phyloP scores from a whole-genome alignment of 2,888 invertebrate genomes.

The Entomobrya multifasciata region DNA sequence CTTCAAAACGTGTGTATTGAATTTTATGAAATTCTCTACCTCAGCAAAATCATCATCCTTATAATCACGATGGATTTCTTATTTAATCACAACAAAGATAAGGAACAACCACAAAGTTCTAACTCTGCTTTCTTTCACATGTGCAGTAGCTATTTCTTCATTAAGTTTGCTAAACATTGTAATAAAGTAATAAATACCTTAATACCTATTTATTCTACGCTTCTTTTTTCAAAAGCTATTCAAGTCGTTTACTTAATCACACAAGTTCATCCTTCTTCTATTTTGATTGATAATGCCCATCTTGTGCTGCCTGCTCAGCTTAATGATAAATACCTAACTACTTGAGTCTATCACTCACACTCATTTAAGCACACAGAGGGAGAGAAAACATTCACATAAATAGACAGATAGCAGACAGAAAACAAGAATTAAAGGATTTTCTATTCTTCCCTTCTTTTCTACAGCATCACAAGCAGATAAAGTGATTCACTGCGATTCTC shows the following conservation, averaged over 20 bases:
- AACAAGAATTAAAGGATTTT: conserved; percentile 40
- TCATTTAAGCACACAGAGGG: not conserved
- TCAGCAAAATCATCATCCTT: too few relatives aligned
- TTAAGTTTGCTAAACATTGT: too few relatives aligned
- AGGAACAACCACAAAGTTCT: too few relatives aligned
- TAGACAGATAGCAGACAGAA: conserved; percentile 18
- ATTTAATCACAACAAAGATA: conserved; percentile 3
- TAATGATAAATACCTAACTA: not conserved
- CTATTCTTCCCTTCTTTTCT: conserved; percentile 4
- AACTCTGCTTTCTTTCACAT: too few relatives aligned
- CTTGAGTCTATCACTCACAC: not conserved
- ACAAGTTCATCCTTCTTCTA: conserved; percentile 53
- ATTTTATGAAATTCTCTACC: too few relatives aligned
- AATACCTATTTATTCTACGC: not conserved
- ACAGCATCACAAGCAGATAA: not conserved
- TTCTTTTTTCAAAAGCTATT: not conserved
- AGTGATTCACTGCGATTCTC: conserved; percentile 24
- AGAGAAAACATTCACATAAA: too few relatives aligned
- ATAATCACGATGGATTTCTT: conserved; percentile 23
- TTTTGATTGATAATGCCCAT: not conserved
- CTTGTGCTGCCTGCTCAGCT: not conserved
- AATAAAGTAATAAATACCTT: too few relatives aligned
- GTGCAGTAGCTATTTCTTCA: too few relatives aligned
- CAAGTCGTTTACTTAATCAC: conserved; percentile 22
- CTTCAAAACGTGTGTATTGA: too few relatives aligned